Evolutionary conservation across 2,888 invertebrate genomes (phyloP).

Genomic region (Graphium colonna): DNA sequence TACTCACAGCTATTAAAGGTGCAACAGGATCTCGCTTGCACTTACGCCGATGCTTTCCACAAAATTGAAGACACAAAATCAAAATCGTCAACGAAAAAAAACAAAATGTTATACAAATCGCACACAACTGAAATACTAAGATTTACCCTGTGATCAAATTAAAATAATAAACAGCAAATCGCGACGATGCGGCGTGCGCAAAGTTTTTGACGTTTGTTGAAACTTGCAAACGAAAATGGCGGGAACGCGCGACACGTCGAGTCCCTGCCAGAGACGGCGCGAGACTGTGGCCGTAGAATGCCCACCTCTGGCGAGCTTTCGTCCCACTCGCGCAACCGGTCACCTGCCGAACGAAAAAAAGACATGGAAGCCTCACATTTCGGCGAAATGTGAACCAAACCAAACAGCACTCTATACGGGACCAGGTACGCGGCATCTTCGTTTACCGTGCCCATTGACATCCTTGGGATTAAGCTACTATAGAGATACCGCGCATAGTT

Average conservation of each 20-base stretch:
- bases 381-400: slow-evolving; percentile 67
- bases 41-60: slow-evolving; percentile 65
- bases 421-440: slow-evolving; percentile 50
- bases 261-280: slow-evolving; percentile 58
- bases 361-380: slow-evolving; percentile 61
- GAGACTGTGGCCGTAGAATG: slow-evolving; percentile 56
- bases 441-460: slow-evolving; percentile 32
- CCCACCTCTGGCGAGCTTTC: slow-evolving; percentile 59
- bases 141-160: not conserved
- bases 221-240: slow-evolving; percentile 32
- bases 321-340: slow-evolving; percentile 64
- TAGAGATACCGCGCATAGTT: slow-evolving; percentile 14
- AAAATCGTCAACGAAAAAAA: slow-evolving; percentile 37
- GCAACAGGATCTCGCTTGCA: slow-evolving; percentile 71
- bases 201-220: slow-evolving; percentile 61
- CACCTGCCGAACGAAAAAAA: slow-evolving; percentile 66
- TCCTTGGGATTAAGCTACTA: slow-evolving; percentile 27
- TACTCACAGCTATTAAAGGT: slow-evolving; percentile 69
- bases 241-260: slow-evolving; percentile 48
- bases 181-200: slow-evolving; percentile 47
- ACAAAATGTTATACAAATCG: slow-evolving; percentile 14
- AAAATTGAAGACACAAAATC: slow-evolving; percentile 57
- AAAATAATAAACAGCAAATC: slow-evolving; percentile 11
- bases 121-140: slow-evolving; percentile 20
- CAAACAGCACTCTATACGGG: slow-evolving; percentile 51